Base-by-base conservation (phyloP, 2,888 invertebrate genomes). In the Psylliodes chrysocephalus region DNA sequence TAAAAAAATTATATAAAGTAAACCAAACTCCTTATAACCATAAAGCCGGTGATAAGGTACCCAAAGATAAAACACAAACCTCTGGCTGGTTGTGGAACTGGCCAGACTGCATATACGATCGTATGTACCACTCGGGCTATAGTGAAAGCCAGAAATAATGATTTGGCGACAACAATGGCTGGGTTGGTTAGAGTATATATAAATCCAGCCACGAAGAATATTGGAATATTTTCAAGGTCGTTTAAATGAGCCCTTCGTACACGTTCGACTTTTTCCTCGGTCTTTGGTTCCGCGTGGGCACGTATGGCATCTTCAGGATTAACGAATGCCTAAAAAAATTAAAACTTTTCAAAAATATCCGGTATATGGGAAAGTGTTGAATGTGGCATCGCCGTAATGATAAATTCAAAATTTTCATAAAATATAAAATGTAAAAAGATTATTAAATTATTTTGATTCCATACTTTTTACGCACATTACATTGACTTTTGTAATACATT, bases 221-320 rank as follows among this genome's bases (percentile, higher is more conserved):
- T 83, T 0, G 88, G 84, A 47, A 91, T 89, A 76, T 90, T 90
- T 79, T 90, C 90, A 77, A 90, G 76, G 77, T 90, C 90, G 74
- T 91, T 90, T 71, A 85, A 82, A 77, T 91, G 90, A 10, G 88
- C 89, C 73, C 89, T 75, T 73, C 84, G 73, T 5, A 83, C 81
- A 67, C 85, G 74, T 73, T 85, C 85, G 7, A 85, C 82, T 66
- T 84, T 83, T 63, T 85, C 82, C 55, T 80, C 77, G 5, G 66
- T 67, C 52, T 70, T 76, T 1, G 78, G 74, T 66, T 79, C 79
- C 1, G 74, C 69, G 56, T 78, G 76, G 25, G 61, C 12, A 7
- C 8, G 19, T 74, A 18, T 78, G 69, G 69, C 68, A 75, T 86
- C 86, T 75, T 86, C 86, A 19, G 82, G 79, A 69, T 83, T 85